phyloP scores from a whole-genome alignment of 2,113 vertebrate species.

The Antennarius striatus region DNA sequence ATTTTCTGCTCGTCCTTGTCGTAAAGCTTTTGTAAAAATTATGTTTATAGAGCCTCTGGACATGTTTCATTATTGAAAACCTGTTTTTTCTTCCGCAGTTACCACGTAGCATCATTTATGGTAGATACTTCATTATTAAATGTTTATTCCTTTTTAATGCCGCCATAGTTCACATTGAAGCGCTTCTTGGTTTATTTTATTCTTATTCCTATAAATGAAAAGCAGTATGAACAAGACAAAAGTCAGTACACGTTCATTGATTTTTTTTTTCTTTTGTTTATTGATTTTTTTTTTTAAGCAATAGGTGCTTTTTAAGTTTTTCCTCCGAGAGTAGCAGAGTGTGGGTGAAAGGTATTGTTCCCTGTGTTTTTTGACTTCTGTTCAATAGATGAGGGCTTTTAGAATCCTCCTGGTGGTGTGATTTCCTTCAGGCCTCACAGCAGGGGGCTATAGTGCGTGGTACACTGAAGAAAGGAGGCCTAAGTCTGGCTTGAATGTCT shows the following conservation, averaged over 20 bases:
- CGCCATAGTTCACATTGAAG: not conserved
- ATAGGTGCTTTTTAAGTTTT: conserved; percentile 53
- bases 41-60: not conserved
- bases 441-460: conserved; percentile 66
- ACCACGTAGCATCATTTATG: no score
- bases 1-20: conserved; percentile 7
- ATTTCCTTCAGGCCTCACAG: conserved; percentile 71
- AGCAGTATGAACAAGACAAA: conserved; percentile 25
- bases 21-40: not conserved
- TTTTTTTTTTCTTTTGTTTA: conserved; percentile 31
- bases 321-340: conserved; percentile 40
- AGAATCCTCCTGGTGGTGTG: conserved; percentile 50
- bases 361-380: conserved; percentile 50
- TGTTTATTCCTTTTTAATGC: not conserved
- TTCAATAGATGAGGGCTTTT: conserved; percentile 58
- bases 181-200: not conserved
- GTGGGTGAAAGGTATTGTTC: conserved; percentile 57
- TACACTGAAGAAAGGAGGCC: conserved; percentile 61
- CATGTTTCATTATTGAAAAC: not conserved
- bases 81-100: not conserved
- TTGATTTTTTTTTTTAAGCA: conserved; percentile 40
- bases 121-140: no score
- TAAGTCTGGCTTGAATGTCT: conserved; percentile 62
- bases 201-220: conserved; percentile 25
- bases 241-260: conserved; percentile 45